Base-by-base conservation (phyloP, 2,797 vertebrate species). In the Tamandua tetradactyla region DNA sequence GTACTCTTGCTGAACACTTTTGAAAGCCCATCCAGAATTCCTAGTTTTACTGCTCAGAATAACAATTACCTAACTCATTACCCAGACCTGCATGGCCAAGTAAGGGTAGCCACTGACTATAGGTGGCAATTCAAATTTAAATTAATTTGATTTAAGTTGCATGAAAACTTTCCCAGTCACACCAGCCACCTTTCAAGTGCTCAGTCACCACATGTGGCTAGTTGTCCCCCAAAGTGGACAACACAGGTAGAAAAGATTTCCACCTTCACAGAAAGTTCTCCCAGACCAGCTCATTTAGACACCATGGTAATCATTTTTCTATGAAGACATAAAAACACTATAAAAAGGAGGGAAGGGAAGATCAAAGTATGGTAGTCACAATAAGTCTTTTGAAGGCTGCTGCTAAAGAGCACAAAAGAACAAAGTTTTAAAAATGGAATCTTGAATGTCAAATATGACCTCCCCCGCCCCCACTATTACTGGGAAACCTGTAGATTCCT, bases 1-100 rank as follows among this genome's bases (percentile, higher is more conserved):
- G 10, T 17, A 89, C 27, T 93, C 27, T n/a, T 25, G n/a, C 4
- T 66, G 17, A 80, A 14, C 18, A 49, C 35, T 66, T 84, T 10
- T 66, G 42, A 69, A 89, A 86, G 27, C 13, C 18, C 61, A 78
- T 27, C 84, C 42, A 44, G 71, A 93, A 97, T 89, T 75, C 55
- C 76, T 76, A 42, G 20, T 92, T 87, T 52, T 57, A 71, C 18
- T 52, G 72, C 11, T 78, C n/a, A 94, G 32, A 91, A 57, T 83
- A 90, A 90, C 42, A 47, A 69, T 44, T 66, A 37, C 3, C 17
- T 27, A 82, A 30, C 57, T 81, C 40, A 76, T 75, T 14, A 42
- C 57, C 32, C 52, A 40, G 30, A 85, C 35, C 68, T 86, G 11
- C 8, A 32, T 2, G 64, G 20, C 27, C 49, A 89, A 2, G 47